Base-by-base conservation (phyloP, 1,140 invertebrate genomes). In the Hypothenemus hampei region DNA sequence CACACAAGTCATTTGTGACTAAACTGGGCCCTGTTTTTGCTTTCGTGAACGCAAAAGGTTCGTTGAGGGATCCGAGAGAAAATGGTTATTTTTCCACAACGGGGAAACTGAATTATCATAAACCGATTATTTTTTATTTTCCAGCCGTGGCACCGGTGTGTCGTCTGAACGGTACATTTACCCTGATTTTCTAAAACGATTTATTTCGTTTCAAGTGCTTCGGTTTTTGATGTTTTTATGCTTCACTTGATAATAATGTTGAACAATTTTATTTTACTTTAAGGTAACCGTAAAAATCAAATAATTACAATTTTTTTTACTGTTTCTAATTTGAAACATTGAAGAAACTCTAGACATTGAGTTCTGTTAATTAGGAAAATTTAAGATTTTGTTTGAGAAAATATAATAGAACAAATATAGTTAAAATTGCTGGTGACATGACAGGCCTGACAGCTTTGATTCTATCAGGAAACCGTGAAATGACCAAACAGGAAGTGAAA, bases 1-100 rank as follows among this genome's bases (percentile, higher is more conserved):
- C 37, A 51, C 48, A 51, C 48, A 51, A 51, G 48, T 51, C 48
- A 51, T 51, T 51, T 51, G 48, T 51, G 48, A 51, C 48, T 51
- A 51, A 51, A 51, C 24, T 26, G 48, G 41, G 22, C 48, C 48
- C 23, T 51, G 48, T 51, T 51, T 51, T 51, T 51, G n/a, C 29
- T 22, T n/a, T 15, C 36, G 13, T 24, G 23, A 51, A 51, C 23
- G 48, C 48, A 46, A 31, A 33, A 45, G 41, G 29, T 26, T 45
- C 18, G 41, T 24, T 36, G 16, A 19, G 48, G 39, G 48, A 41
- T 41, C n/a, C 15, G 31, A 23, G 19, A 16, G 24, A 41, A 47
- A 41, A 26, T 16, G 31, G 37, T 40, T 51, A 41, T 51, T 51
- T 41, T 40, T 40, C 48, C 36, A 51, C 37, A 51, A 29, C 48